Evolutionary conservation across 2,797 vertebrate genomes (phyloP), one percentile per base, ranked within the genome.

Genomic region (Thaleichthys pacificus): DNA sequence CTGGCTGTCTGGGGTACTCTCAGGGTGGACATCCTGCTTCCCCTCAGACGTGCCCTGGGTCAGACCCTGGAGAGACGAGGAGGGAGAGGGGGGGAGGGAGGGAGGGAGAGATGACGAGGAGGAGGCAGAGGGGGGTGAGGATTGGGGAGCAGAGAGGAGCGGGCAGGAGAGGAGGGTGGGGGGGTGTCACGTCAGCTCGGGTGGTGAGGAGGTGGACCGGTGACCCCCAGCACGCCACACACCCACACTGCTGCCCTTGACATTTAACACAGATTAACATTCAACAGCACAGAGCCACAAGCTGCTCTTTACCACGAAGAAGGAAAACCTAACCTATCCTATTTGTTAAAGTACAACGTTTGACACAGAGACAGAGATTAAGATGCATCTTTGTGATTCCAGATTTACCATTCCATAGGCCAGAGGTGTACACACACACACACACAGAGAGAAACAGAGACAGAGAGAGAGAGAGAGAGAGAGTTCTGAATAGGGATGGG

Each of bases 21-120:
- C 81, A 68, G 79, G 3, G 82, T 90, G 89, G 81, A 93, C 91
- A 84, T 94, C 94, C 19, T 85, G 86, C 91, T 94, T 94, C 61
- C 49, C 79, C 83, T 94, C 92, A 77, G 90, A 88, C 84, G 92
- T 72, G 64, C 87, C 90, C 88, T 93, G 93, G 89, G 95, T 92
- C 93, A 95, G 91, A 90, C 93, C 93, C 95, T 96, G 85, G 88
- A 35, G 30, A 14, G n/a, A 28, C n/a, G 56, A 38, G 30, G 19
- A 68, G 88, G 84, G 82, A 84, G 87, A 84, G 64, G 73, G 79
- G 71, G 64, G 73, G 79, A 73, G 82, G 87, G 8, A 70, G 75
- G 75, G 32, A 6, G 65, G 56, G 49, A 7, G 28, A 66, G 42
- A 38, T 26, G 32, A 35, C 32, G 38, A 42, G 38, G 38, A 42